phyloP scores from a whole-genome alignment of 2,797 vertebrate genomes.

The Squalus acanthias region DNA sequence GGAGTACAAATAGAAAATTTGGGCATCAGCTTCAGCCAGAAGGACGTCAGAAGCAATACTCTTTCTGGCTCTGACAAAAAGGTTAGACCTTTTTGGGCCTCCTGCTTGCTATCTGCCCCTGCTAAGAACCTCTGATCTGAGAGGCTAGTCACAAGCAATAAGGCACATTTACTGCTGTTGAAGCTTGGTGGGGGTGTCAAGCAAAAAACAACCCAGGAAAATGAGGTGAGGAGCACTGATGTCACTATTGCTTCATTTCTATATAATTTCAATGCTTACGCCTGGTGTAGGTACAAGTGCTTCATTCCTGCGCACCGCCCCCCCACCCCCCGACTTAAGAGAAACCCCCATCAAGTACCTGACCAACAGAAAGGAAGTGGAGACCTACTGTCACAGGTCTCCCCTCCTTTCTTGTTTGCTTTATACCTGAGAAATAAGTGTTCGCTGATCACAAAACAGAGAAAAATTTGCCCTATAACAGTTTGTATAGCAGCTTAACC shows the following conservation, averaged over 20 bases:
- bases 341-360: neutral
- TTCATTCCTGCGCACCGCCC: neutral
- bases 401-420: neutral
- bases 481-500: neutral
- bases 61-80: neutral
- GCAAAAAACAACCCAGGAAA: too few species aligned
- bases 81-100: too few species aligned
- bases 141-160: neutral
- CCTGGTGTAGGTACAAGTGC: neutral
- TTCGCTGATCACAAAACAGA: neutral
- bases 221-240: neutral
- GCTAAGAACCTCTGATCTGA: neutral
- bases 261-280: neutral
- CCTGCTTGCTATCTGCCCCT: too few species aligned
- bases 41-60: neutral
- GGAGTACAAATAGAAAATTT: neutral
- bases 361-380: neutral
- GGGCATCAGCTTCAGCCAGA: neutral
- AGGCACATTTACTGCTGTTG: too few species aligned
- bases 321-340: neutral
- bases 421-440: neutral
- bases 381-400: neutral
- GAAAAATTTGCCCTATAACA: neutral
- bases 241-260: neutral
- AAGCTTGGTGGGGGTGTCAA: neutral